A percentile compares a stretch with the other conserved stretches of the same genome.
phyloP scores from a whole-genome alignment of 2,888 invertebrate genomes.

The Lacanobia oleracea region DNA sequence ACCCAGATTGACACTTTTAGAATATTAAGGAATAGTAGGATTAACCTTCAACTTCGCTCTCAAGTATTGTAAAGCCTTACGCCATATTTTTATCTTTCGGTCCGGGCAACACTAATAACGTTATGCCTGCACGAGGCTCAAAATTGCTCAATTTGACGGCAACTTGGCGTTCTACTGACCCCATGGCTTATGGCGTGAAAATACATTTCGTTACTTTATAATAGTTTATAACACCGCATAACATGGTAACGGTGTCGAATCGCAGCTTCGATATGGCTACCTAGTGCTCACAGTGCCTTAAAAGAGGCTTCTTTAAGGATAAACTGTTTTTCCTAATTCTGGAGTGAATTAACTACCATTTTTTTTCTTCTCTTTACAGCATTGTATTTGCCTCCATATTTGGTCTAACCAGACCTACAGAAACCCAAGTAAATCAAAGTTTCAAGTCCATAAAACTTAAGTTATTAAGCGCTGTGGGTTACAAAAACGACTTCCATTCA shows the following conservation, averaged over 20 bases:
- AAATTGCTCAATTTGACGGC: constrained; percentile 56
- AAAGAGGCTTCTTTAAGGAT: not conserved
- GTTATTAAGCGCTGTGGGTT: too few relatives aligned
- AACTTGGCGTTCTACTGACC: constrained; percentile 63
- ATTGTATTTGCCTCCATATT: too few relatives aligned
- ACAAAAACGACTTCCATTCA: not conserved
- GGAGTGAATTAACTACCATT: not conserved
- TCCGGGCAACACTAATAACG: constrained; percentile 44
- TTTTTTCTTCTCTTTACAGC: not conserved
- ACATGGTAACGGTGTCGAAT: constrained; percentile 29
- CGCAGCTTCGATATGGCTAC: constrained; percentile 5
- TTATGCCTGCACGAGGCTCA: constrained; percentile 36
- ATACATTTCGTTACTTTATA: constrained; percentile 54
- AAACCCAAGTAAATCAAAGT: too few relatives aligned
- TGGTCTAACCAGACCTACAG: too few relatives aligned
- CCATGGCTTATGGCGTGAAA: constrained; percentile 35
- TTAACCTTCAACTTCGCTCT: not conserved
- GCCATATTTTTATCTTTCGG: constrained; percentile 21
- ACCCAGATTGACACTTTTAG: not conserved
- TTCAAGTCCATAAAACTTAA: not conserved
- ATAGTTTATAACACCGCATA: constrained; percentile 45
- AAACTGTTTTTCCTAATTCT: not conserved
- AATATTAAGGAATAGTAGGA: too few relatives aligned
- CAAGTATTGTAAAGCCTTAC: not conserved
- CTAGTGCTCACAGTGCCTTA: not conserved